Conservation (phyloP, 1,140 invertebrate genomes). For the Hylaeus anthracinus region DNA sequence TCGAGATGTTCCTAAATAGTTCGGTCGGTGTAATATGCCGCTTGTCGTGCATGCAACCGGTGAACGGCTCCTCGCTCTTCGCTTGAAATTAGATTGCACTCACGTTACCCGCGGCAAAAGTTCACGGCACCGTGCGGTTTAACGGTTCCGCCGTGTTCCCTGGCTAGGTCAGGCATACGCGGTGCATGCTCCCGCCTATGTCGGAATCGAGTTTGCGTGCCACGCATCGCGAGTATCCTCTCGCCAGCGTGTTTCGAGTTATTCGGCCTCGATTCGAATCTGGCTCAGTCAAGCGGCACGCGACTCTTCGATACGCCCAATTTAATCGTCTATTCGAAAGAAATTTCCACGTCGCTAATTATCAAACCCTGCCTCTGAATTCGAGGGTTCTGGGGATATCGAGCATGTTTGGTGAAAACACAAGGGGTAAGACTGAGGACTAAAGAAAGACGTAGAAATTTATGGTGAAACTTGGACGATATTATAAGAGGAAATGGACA, state of each 20-base stretch:
- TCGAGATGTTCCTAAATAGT: conserved; percentile 39
- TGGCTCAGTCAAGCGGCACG: neutral
- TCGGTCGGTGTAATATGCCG: conserved; percentile 14
- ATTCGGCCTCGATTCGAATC: conserved; percentile 18
- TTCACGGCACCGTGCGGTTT: conserved; percentile 50
- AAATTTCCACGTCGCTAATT: neutral
- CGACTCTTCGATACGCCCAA: neutral
- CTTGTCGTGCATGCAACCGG: conserved; percentile 21
- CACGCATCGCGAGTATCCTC: conserved; percentile 41
- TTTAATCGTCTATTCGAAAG: neutral
- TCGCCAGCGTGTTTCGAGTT: conserved; percentile 19
- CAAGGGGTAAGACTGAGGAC: no score
- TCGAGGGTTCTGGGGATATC: no score
- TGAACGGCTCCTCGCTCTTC: conserved; percentile 17
- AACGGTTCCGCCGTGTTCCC: conserved; percentile 42
- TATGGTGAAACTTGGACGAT: no score
- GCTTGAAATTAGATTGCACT: conserved; percentile 47
- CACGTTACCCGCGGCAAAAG: conserved; percentile 51
- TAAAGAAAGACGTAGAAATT: no score
- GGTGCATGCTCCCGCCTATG: conserved; percentile 10
- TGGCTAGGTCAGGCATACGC: conserved; percentile 49
- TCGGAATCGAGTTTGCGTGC: conserved; percentile 48
- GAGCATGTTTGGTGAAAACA: no score
- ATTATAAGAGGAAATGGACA: no score
- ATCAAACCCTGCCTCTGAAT: no score